Evolutionary conservation across 2,797 vertebrate genomes (phyloP).

Genomic region (Gambelia wislizenii): DNA sequence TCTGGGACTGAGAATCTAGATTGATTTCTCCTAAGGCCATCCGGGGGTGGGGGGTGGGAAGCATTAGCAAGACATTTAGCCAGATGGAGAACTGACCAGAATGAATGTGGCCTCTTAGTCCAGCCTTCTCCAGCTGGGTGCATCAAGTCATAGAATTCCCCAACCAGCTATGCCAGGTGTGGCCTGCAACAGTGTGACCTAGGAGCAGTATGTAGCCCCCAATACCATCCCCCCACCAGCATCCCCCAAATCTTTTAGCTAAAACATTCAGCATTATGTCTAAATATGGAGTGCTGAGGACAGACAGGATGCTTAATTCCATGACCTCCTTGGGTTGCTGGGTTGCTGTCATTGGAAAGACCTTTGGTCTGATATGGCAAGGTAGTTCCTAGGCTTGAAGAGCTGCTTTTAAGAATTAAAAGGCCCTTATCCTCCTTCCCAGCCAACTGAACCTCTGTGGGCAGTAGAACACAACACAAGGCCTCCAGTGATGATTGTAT

Average conservation of each 20-base stretch:
- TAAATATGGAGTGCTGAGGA: neutral
- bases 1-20: slow-evolving; percentile 57
- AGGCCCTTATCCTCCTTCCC: no score
- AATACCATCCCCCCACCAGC: neutral
- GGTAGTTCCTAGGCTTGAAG: no score
- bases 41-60: slow-evolving; percentile 46
- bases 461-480: no score
- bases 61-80: slow-evolving; percentile 69
- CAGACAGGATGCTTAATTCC: neutral
- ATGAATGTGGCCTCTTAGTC: neutral
- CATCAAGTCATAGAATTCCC: neutral
- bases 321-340: no score
- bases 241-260: neutral
- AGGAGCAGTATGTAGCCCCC: no score
- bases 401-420: no score
- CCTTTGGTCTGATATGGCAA: no score
- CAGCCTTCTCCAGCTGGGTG: neutral
- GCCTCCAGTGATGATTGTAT: no score
- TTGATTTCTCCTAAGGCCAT: slow-evolving; percentile 70
- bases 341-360: no score
- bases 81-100: slow-evolving; percentile 69
- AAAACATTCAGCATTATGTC: neutral
- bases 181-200: no score
- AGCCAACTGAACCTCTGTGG: no score
- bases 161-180: no score